Base-by-base conservation (phyloP, 1,140 invertebrate genomes). In the Berghia stephanieae region DNA sequence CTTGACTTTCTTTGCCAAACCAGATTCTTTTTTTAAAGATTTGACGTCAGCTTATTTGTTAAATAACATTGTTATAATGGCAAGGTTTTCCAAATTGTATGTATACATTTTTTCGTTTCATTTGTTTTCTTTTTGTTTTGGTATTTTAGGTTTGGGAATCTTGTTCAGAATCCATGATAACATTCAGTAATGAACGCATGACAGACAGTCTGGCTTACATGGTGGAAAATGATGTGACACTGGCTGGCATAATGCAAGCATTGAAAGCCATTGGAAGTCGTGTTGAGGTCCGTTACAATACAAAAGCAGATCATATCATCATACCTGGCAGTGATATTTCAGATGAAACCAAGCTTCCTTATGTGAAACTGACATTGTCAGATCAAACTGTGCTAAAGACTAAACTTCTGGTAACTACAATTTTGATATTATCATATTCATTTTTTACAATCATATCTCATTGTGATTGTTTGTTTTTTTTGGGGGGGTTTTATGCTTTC, bases 221-320 rank as follows among this genome's bases (percentile, higher is more conserved):
- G 83, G 94, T 98, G n/a, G 97, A 99, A 90, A 98, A 98, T 91
- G 93, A 97, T 91, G 90, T 97, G 5, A 91, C 98, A 60, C 85
- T 96, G 21, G 92, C 94, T 84, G 93, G 95, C 3, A 81, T 91
- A 2, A 82, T 78, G 66, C 78, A 75, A 72, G 77, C 81, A 31
- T 91, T 96, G 5, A 92, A 93, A 79, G 91, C 89, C 76, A 85
- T 91, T 52, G 84, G 93, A 27, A 84, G 91, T 75, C 81, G 91
- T 80, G 89, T 87, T 79, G 88, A 90, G 31, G 83, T 92, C 3
- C 80, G 89, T 73, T 90, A 92, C 90, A 90, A 82, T 89, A 93
- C 76, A 86, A 91, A 76, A 43, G 85, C 83, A 10, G 81, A 81
- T 34, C 80, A 88, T n/a, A 92, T 92, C 55, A 78, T 83, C 8